Evolutionary conservation across 2,797 vertebrate genomes (phyloP).

Genomic region (Rhinella marina): DNA sequence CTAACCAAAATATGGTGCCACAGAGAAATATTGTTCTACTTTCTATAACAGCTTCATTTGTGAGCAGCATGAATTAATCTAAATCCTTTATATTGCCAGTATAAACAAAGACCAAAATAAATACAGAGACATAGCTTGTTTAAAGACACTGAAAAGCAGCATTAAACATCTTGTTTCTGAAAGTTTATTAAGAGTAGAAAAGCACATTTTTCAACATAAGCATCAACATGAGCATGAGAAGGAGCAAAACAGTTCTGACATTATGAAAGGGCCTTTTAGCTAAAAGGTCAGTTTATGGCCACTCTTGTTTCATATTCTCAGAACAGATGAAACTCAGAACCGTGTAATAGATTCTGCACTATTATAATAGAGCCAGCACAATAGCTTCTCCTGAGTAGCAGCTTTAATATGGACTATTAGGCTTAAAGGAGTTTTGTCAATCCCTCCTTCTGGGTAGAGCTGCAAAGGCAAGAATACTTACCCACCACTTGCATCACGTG

Average conservation of each 20-base stretch:
- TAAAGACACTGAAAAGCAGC: slow-evolving; percentile 54
- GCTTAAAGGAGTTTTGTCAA: no score
- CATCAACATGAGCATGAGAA: slow-evolving; percentile 46
- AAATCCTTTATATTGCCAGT: slow-evolving; percentile 60
- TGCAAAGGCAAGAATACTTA: no score
- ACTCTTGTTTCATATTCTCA: slow-evolving; percentile 31
- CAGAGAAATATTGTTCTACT: slow-evolving; percentile 62
- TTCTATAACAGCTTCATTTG: slow-evolving; percentile 50
- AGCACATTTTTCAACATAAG: slow-evolving; percentile 49
- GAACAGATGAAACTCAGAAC: slow-evolving; percentile 20
- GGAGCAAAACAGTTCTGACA: slow-evolving; percentile 48
- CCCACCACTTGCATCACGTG: no score
- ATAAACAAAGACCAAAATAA: slow-evolving; percentile 61
- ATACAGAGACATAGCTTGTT: slow-evolving; percentile 58
- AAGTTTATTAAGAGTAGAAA: slow-evolving; percentile 53
- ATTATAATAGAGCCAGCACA: background rate
- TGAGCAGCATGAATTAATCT: slow-evolving; percentile 60
- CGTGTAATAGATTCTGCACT: slow-evolving; percentile 12
- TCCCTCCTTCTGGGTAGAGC: no score
- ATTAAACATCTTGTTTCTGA: slow-evolving; percentile 54
- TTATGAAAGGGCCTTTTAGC: slow-evolving; percentile 49
- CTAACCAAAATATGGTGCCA: slow-evolving; percentile 61
- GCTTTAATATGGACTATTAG: no score
- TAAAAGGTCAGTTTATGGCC: slow-evolving; percentile 43
- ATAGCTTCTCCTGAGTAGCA: background rate